Base-by-base conservation (phyloP, 2,113 vertebrate species). In the Hystrix cristata region DNA sequence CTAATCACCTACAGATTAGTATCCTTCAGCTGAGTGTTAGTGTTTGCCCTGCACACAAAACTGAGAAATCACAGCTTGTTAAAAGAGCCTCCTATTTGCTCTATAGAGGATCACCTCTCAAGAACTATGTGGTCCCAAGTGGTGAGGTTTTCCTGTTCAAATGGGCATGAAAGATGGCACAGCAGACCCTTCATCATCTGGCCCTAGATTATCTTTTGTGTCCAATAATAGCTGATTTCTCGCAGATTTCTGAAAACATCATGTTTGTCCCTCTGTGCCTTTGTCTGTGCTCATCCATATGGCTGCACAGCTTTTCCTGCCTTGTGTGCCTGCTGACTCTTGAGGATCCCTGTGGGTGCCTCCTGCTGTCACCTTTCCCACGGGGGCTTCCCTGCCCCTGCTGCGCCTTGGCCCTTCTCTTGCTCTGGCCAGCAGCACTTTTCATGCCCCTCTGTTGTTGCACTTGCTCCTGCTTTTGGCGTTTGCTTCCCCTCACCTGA, bases 361-460 rank as follows among this genome's bases (percentile, higher is more conserved):
- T 1, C 55, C 13, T 29, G 43, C 15, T 27, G 65, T 89, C 11
- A 0, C 59, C 19, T 48, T 62, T 69, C 57, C 21, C 18, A 38
- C 16, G 82, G 38, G 51, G 29, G 5, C 53, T 72, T 48, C 23
- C 60, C 71, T 51, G 92, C 43, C 15, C 64, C 72, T 27, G 7
- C 71, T 34, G 8, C 29, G 2, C 13, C 5, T 34, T 31, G 6
- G 13, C 2, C 51, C 31, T 27, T 43, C 18, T 48, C 25, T 59
- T 82, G 65, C 46, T 69, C 34, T 38, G 48, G 13, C 3, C 59
- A 59, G 4, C 11, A 55, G 57, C 53, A 3, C 34, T 80, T 29
- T 2, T 23, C 38, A 23, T 1, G 7, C 27, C 27, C 27, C 8
- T 65, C 16, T 11, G 0, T n/a, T 0, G 3, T 48, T 31, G 57